Evolutionary conservation across 2,797 vertebrate species (phyloP), one percentile per base, ranked within the genome.

Genomic region (Xenopus petersii): DNA sequence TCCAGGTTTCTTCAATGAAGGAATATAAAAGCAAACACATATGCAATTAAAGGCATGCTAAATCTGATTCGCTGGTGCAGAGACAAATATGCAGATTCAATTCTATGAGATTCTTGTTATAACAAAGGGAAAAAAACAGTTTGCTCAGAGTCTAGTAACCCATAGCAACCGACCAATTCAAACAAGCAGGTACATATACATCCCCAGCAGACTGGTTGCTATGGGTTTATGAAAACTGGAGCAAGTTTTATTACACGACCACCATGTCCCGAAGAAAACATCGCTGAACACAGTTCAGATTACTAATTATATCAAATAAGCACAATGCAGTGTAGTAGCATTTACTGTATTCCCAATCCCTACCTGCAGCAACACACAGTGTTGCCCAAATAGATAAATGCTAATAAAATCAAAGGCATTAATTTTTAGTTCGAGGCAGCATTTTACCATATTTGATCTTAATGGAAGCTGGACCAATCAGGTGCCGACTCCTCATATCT

Each of bases 261-360:
- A 24, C 24, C 5, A 60, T 60, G 13, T 60, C 58, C 10, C 21
- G 17, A 58, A 21, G 21, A 26, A 24, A 24, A 60, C 21, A 24
- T 60, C 2, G 93, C 96, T 98, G 96, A 98, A 98, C 96, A 98
- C 83, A 94, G 96, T 98, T 98, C 96, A 98, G 96, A 98, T 94
- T 94, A 96, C 95, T 86, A 90, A 93, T 93, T 96, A 93, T 94
- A 92, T 94, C 92, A 92, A 58, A 92, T 94, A 95, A 93, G 94
- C 93, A 95, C 93, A 96, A 96, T 95, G 95, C 96, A 92, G 91
- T 87, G 88, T 82, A 97, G 94, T 93, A 96, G 96, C 96, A 96
- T 98, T 92, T 97, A 95, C 95, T 92, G 91, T 93, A 89, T 93
- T 93, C 93, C 95, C 94, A 93, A 92, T 83, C 86, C 87, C 88